Conservation (phyloP, 1,140 invertebrate species). For the Globodera rostochiensis region DNA sequence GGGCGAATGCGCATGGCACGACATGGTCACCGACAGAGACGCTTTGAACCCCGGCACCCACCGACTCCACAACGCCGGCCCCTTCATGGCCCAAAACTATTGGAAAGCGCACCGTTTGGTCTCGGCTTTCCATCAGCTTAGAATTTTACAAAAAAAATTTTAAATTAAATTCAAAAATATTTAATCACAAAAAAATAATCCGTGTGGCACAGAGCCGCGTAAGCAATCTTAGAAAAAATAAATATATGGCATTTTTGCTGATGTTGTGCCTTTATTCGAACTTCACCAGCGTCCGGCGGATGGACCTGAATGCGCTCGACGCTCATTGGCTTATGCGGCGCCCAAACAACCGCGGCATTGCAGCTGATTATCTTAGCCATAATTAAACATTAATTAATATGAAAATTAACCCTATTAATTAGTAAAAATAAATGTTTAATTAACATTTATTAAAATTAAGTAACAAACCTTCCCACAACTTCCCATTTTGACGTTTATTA, state of each 20-base stretch:
- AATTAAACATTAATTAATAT: no score
- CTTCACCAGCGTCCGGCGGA: constrained; percentile 79
- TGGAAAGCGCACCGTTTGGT: constrained; percentile 69
- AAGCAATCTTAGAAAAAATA: constrained; percentile 11
- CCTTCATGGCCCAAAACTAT: constrained; percentile 91
- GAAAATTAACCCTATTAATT: no score
- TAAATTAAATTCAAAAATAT: background rate
- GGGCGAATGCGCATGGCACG: constrained; percentile 90
- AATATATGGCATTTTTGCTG: background rate
- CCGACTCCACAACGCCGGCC: constrained; percentile 82
- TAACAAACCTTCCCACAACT: no score
- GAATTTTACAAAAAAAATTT: background rate
- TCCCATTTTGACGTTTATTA: no score
- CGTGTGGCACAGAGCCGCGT: constrained; percentile 85
- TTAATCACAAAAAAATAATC: constrained; percentile 69
- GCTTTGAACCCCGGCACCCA: constrained; percentile 53
- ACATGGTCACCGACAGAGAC: constrained; percentile 83
- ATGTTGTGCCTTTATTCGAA: constrained; percentile 69
- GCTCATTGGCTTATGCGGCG: constrained; percentile 74
- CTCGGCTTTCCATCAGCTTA: background rate
- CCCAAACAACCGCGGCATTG: constrained; percentile 56
- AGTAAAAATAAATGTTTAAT: no score
- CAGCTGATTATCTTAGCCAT: constrained; percentile 29
- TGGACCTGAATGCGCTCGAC: constrained; percentile 89
- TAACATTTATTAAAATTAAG: no score